Conservation (phyloP, 2,888 invertebrate genomes). For the Sericinus montela region DNA sequence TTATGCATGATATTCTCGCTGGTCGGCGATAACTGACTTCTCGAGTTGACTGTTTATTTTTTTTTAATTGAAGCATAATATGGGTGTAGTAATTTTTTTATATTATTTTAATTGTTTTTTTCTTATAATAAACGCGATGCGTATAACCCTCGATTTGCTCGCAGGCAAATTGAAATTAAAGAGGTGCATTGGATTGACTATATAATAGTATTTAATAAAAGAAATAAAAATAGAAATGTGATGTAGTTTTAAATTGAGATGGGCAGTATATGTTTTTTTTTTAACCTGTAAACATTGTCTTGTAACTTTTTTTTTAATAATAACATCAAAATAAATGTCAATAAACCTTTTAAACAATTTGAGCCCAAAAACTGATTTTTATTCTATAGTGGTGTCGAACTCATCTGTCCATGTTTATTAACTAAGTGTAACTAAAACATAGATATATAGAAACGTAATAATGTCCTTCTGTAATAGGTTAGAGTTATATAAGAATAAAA, state of each 20-base stretch:
- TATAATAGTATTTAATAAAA: conserved; percentile 1
- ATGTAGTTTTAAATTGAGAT: conserved; percentile 24
- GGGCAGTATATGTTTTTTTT: conserved; percentile 7
- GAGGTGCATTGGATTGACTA: conserved; percentile 15
- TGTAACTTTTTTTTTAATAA: conserved; percentile 1
- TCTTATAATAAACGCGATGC: not conserved
- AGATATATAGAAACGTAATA: not conserved
- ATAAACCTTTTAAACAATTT: not conserved
- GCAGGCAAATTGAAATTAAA: not conserved
- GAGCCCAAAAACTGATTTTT: not conserved
- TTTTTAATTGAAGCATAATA: not conserved
- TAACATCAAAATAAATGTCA: not conserved
- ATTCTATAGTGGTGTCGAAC: not conserved
- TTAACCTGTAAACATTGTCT: conserved; percentile 4
- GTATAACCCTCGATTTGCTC: not conserved
- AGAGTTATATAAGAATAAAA: conserved; percentile 8
- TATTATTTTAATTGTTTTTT: not conserved
- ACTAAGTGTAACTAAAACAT: conserved; percentile 10
- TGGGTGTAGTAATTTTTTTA: not conserved
- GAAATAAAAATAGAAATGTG: conserved; percentile 27
- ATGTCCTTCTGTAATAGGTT: not conserved
- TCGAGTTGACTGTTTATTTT: not conserved
- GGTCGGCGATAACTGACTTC: not conserved
- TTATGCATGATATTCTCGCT: not conserved
- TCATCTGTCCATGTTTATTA: conserved; percentile 10